Base-by-base conservation (phyloP, 2,888 invertebrate genomes). In the Euspilapteryx auroguttella region DNA sequence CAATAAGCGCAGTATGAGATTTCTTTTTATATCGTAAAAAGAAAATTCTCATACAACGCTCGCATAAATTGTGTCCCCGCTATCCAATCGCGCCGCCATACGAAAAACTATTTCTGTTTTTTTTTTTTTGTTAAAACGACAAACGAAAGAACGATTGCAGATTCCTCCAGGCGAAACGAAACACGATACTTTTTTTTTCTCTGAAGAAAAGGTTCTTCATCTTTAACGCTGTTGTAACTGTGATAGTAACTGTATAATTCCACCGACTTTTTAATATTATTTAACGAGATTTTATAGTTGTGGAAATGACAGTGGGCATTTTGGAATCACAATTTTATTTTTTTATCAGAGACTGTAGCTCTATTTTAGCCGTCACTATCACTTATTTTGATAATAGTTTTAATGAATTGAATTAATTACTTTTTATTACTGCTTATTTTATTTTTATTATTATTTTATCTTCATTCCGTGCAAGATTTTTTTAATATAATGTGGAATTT, bases 221-320 rank as follows among this genome's bases (percentile, higher is more conserved):
- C 24, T 25, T 2, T 29, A 24, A 29, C 14, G 12, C 63, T 71
- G 69, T 68, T 69, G 62, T 64, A 71, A 69, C 73, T 71, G 71
- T 71, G 71, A 71, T 71, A 69, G 57, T 71, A 66, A 66, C 61
- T 62, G 65, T 66, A 69, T 59, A 56, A 65, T 57, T 66, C 71
- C 71, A 64, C 46, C 45, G 27, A 25, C 24, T 24, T 45, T 37
- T 41, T 61, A n/a, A n/a, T n/a, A n/a, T n/a, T n/a, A n/a, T n/a
- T n/a, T n/a, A n/a, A n/a, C n/a, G n/a, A n/a, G n/a, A n/a, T n/a
- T n/a, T n/a, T n/a, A n/a, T n/a, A n/a, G n/a, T n/a, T n/a, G n/a
- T n/a, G n/a, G n/a, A n/a, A n/a, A n/a, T n/a, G n/a, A 17, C 17
- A 17, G 17, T 46, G 48, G 51, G 52, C 55, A 54, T 63, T 59